Base-by-base conservation (phyloP, 2,888 invertebrate species). In the Drosophila falleni region DNA sequence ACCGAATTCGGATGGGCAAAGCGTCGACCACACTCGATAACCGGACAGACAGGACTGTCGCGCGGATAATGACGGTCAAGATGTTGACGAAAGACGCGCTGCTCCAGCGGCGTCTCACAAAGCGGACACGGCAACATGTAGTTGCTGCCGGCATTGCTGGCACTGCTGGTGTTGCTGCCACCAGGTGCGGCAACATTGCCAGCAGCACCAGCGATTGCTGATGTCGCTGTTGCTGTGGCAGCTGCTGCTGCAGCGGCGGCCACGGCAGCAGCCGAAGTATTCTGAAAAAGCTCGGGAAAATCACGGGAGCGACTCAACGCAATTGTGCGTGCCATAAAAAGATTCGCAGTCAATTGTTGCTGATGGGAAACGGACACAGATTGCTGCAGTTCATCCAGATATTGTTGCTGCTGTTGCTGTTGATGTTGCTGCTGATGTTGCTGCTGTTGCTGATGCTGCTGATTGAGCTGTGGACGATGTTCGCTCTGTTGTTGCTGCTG, bases 1-100 rank as follows among this genome's bases (percentile, higher is more conserved):
- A 97, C 97, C 66, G 97, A 97, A 93, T 97, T 97, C 73, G 97
- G 97, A 93, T 97, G 97, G 72, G 96, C 95, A 93, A 97, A 97
- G 81, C 94, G 94, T 75, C 96, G 94, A 60, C 95, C 95, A 93
- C 97, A 97, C 78, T 95, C 94, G 66, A 95, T 93, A 61, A 97
- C 97, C 42, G 97, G 97, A 93, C 97, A 97, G 77, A 95, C 94
- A 78, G 96, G 96, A 91, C 96, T 96, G 93, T 97, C 97, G 89
- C 96, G 95, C 72, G 97, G 97, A 94, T 97, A 97, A 93, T 97
- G 97, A 81, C 96, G 94, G 91, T 95, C 96, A 88, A 97, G 94
- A 93, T 97, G 97, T 58, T 95, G 94, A 70, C 96, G 95, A 89
- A 94, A 95, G 92, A 95, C 94, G 80, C 95, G 95, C 81, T 94